These are phyloP conservation scores for Periplaneta americana DNA, from an alignment of 1,140 invertebrate species.

Conservation along the genomic window DNA sequence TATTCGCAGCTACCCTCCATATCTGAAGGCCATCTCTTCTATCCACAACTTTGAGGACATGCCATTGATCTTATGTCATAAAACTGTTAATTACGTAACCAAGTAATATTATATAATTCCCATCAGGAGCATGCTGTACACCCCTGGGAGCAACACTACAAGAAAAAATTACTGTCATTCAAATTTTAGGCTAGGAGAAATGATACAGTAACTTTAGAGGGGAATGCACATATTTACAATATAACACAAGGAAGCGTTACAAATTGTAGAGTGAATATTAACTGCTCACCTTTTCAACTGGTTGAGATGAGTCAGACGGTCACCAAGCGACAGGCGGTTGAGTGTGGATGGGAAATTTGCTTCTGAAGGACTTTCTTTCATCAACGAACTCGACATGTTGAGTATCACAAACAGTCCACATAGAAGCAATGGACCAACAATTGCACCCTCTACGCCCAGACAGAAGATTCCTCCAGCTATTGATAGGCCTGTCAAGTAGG, in stretches of 20 bases:
- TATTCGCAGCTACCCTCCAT: too few species aligned
- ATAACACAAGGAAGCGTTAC: not conserved
- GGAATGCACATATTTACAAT: not conserved
- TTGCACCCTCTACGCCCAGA: constrained; percentile 92
- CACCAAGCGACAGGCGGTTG: not conserved
- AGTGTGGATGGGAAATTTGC: not conserved
- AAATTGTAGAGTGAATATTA: not conserved
- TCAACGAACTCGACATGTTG: constrained; percentile 53
- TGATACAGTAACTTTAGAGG: too few species aligned
- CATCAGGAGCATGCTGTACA: too few species aligned
- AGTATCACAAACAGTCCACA: constrained; percentile 79
- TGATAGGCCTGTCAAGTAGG: constrained; percentile 95
- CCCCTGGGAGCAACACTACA: too few species aligned
- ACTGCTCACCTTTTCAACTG: not conserved
- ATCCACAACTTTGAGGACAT: too few species aligned
- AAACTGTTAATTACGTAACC: too few species aligned
- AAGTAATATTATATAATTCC: too few species aligned
- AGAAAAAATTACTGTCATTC: too few species aligned
- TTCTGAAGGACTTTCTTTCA: constrained; percentile 1
- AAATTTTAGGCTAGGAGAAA: too few species aligned
- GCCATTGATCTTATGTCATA: too few species aligned
- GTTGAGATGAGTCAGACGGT: not conserved
- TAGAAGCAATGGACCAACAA: constrained; percentile 90
- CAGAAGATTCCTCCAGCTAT: constrained; percentile 98
- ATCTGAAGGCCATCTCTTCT: too few species aligned